Base-by-base conservation (phyloP, 2,797 vertebrate species). In the Kryptopterus vitreolus region DNA sequence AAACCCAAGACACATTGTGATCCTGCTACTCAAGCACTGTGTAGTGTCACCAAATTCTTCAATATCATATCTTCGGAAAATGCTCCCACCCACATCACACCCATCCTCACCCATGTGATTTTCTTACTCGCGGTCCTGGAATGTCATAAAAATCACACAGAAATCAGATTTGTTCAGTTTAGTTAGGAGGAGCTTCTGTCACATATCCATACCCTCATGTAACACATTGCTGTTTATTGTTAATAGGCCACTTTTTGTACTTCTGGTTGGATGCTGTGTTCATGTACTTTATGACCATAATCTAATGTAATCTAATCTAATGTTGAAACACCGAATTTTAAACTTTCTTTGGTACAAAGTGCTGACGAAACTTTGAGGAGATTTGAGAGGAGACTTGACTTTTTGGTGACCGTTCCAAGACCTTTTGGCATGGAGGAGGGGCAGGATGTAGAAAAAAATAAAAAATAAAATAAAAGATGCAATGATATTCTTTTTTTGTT, bases 371-470 rank as follows among this genome's bases (percentile, higher is more conserved):
- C 84, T 86, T 61, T 74, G 59, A 82, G 81, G 80, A 57, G 46
- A 55, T 46, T 78, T 85, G 87, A 85, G 86, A 88, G 77, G 86
- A 88, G 77, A 81, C 33, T 38, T 29, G 11, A 81, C 69, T 83
- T 76, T 79, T 24, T 72, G 75, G 77, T 81, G 74, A 81, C 87
- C 84, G 87, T 84, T 43, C 38, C 7, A 7, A 10, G 38, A 43
- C 38, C 38, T 43, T 43, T 43, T 43, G 38, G 38, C 1, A 0
- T 13, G 70, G 18, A 18, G 29, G 52, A 9, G 20, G 63, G 8
- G 29, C 13, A 53, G 33, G 10, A 7, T 43, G 38, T 43, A 43
- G 38, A 38, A 22, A 82, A n/a, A n/a, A n/a, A n/a, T n/a, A n/a
- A n/a, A n/a, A n/a, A n/a, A n/a, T n/a, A n/a, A n/a, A n/a, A n/a